A percentile compares a stretch with the other conserved stretches of the same genome.
Conservation (phyloP, 2,797 vertebrate genomes). For the Catharus ustulatus region DNA sequence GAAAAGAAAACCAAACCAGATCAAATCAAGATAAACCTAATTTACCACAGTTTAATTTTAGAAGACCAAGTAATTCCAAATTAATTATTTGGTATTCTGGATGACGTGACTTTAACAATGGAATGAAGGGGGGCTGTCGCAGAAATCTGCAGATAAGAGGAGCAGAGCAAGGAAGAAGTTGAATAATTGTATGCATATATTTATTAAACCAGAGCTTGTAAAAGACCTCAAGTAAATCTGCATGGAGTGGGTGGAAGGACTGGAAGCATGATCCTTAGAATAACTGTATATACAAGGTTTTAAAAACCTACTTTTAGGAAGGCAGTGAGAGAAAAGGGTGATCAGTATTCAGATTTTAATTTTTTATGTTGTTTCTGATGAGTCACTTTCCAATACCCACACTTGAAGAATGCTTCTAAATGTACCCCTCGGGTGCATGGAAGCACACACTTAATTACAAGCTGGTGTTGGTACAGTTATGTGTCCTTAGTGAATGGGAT, state of each 20-base stretch:
- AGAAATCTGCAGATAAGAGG: background rate
- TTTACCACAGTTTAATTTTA: background rate
- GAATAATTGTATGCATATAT: background rate
- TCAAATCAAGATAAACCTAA: background rate
- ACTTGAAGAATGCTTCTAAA: background rate
- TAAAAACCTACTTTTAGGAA: background rate
- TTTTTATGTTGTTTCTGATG: background rate
- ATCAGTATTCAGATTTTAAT: background rate
- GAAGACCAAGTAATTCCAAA: background rate
- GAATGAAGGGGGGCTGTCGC: background rate
- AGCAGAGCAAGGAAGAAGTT: background rate
- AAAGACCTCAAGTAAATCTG: background rate
- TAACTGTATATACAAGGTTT: background rate
- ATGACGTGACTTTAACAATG: background rate
- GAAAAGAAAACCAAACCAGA: background rate
- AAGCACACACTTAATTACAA: background rate
- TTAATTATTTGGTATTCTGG: background rate
- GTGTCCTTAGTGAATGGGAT: background rate
- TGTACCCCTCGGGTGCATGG: background rate
- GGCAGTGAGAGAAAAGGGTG: background rate
- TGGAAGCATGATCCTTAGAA: background rate
- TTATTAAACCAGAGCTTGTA: slow-evolving; percentile 7
- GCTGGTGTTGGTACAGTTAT: background rate
- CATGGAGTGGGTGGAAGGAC: background rate
- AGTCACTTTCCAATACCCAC: background rate